Evolutionary conservation across 2,797 vertebrate genomes (phyloP), one percentile per base, ranked within the genome.

Genomic region (Naso thynnoides): DNA sequence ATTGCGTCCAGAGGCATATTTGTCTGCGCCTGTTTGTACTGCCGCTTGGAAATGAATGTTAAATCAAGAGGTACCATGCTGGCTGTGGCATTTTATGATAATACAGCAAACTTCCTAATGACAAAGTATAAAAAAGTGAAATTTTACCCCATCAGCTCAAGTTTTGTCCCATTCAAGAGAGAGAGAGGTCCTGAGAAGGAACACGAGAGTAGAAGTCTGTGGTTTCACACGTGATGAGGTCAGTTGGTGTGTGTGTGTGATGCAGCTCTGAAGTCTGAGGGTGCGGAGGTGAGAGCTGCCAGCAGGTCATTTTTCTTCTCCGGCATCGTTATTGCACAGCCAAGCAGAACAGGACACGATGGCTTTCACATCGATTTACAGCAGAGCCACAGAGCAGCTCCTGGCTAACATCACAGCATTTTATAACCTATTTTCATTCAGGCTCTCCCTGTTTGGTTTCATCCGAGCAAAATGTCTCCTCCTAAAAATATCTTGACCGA

Each of bases 341-440:
- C 59, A 79, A 78, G 85, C 87, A 89, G 85, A 84, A 87, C 79
- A 66, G 27, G 77, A 84, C 73, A 49, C 71, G 61, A 23, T n/a
- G 76, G 81, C 70, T 73, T 61, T 78, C 58, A 69, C 62, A 88
- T 82, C 52, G 76, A 85, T 78, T 76, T 47, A 68, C 70, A 74
- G 76, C 57, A 27, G 23, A 45, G 59, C 16, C 18, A 31, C 14
- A 6, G 41, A 55, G 48, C 55, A 11, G 60, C 45, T 31, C 6
- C 2, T 6, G 15, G 42, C 36, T 10, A 16, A 1, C 33, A 33
- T 26, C 44, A 53, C 27, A 53, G 18, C 21, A 6, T 56, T 64
- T 59, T 8, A 54, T 29, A 41, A 2, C 4, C 11, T n/a, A 3
- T n/a, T n/a, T 38, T 14, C 8, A 44, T 26, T 36, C 1, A 47